Conservation (phyloP, 1,140 invertebrate species). For the Drosophila eugracilis region DNA sequence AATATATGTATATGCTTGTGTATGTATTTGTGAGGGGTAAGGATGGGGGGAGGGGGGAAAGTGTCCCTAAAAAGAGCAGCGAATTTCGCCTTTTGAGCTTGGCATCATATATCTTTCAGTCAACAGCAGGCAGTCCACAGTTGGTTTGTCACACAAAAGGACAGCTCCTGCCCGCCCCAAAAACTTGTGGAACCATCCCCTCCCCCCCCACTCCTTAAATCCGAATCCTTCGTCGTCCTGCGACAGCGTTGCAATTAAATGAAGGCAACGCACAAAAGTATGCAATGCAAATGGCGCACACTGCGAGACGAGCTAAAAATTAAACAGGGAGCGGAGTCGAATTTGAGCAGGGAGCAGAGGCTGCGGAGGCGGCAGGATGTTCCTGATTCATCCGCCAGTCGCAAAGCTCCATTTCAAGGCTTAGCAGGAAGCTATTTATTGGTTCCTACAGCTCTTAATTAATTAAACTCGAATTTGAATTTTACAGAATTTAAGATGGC, state of each 20-base stretch:
- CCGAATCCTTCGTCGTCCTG: constrained; percentile 19
- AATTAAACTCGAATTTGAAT: no score
- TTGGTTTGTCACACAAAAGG: constrained; percentile 55
- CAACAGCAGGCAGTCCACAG: constrained; percentile 51
- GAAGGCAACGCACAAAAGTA: constrained; percentile 60
- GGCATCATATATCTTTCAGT: constrained; percentile 56
- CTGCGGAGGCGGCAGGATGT: neutral
- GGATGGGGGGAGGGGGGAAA: neutral
- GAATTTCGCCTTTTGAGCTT: constrained; percentile 45
- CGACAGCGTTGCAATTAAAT: constrained; percentile 70
- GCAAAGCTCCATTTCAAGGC: neutral
- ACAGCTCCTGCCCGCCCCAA: constrained; percentile 18
- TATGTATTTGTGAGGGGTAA: neutral
- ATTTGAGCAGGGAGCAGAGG: constrained; percentile 17
- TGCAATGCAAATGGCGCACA: constrained; percentile 57
- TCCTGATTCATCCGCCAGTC: neutral
- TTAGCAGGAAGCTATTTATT: neutral
- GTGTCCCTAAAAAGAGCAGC: constrained; percentile 47
- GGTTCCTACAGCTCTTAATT: neutral
- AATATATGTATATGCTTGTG: constrained; percentile 21
- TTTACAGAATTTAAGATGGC: no score
- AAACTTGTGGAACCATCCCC: constrained; percentile 4
- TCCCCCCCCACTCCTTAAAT: neutral
- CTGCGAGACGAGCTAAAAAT: constrained; percentile 40
- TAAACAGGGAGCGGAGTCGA: constrained; percentile 23